These are phyloP conservation scores for Hecatera dysodea DNA, from an alignment of 2,888 invertebrate genomes.

Conservation along the genomic window DNA sequence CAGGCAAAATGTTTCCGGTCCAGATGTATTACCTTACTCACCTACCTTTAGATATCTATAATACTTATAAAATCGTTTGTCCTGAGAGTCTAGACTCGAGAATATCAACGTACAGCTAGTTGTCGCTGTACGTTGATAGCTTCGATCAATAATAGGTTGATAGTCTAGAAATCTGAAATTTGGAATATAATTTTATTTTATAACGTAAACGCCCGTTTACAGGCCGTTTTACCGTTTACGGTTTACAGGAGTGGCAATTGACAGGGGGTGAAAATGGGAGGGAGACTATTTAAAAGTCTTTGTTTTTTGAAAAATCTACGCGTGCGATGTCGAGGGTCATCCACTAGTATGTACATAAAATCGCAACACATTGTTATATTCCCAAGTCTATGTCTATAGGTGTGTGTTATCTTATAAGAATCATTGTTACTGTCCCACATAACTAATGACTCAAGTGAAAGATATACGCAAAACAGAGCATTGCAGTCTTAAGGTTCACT, in stretches of 20 bases:
- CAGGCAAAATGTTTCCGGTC: constrained; percentile 40
- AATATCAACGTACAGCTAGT: too few relatives aligned
- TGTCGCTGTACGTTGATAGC: too few relatives aligned
- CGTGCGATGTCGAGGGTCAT: too few relatives aligned
- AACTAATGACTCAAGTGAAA: constrained; percentile 31
- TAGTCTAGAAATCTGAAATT: too few relatives aligned
- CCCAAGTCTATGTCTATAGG: not conserved
- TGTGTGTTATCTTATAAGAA: constrained; percentile 4
- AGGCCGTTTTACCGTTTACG: too few relatives aligned
- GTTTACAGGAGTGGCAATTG: too few relatives aligned
- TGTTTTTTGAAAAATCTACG: too few relatives aligned
- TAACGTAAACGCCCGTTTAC: too few relatives aligned
- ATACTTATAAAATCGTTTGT: not conserved
- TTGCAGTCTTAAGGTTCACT: constrained; percentile 51
- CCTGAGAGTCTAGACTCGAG: too few relatives aligned
- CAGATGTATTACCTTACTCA: constrained; percentile 33
- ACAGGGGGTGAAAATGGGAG: too few relatives aligned
- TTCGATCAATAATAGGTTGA: too few relatives aligned
- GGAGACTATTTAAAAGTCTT: not conserved
- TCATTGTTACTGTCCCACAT: constrained; percentile 6
- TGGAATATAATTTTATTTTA: too few relatives aligned
- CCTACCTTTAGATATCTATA: not conserved
- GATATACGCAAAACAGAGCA: constrained; percentile 32
- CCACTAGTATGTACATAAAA: not conserved
- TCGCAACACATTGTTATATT: not conserved